Conservation (phyloP, 35 echinoderm and acorn worm genomes). For the Hemicentrotus pulcherrimus region DNA sequence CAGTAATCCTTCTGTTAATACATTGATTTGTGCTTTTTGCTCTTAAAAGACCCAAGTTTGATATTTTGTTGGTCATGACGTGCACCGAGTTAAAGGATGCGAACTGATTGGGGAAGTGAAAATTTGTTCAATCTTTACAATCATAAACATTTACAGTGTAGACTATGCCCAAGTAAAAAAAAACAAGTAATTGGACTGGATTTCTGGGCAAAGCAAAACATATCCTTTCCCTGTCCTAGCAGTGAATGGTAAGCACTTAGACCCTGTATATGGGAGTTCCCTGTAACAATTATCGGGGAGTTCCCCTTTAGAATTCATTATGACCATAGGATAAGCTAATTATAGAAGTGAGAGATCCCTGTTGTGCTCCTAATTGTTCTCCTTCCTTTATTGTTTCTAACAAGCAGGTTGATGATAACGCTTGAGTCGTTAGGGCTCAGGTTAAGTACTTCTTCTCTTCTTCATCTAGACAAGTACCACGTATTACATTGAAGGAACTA, state of each 20-base stretch:
- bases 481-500: not conserved
- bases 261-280: not conserved
- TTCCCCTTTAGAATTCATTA: not conserved
- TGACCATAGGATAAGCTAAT: not conserved
- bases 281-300: not conserved
- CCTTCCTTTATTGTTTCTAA: not conserved
- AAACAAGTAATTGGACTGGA: not conserved
- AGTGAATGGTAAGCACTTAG: not conserved
- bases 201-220: not conserved
- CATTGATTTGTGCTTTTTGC: not conserved
- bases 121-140: not conserved
- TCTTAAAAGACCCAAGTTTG: not conserved
- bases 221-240: not conserved
- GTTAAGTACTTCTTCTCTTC: too few species aligned
- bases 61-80: not conserved
- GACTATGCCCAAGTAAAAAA: not conserved
- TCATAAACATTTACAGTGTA: not conserved
- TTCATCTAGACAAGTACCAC: too few species aligned
- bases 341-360: not conserved
- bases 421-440: too few species aligned
- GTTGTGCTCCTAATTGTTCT: not conserved
- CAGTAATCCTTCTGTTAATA: not conserved
- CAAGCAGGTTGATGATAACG: not conserved
- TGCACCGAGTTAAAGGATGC: not conserved
- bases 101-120: not conserved